Conservation (phyloP, 2,113 vertebrate species). For the Forbesichthys papilliferus region DNA sequence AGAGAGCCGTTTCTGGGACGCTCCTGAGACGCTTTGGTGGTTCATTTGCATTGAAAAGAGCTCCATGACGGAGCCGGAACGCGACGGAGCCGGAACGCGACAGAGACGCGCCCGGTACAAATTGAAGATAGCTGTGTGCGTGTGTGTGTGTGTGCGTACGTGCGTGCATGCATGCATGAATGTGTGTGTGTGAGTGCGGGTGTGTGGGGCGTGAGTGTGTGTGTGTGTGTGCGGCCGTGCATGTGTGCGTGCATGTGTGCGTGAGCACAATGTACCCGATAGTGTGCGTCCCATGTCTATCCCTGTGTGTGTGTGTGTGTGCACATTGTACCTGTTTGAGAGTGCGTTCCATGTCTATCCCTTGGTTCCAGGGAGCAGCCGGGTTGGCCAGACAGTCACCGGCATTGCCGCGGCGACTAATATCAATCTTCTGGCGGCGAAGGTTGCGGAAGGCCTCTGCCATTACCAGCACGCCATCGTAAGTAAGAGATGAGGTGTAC, state of each 20-base stretch:
- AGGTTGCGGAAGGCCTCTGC: conserved; percentile 97
- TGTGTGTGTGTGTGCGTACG: neutral
- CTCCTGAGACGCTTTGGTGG: no score
- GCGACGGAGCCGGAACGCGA: no score
- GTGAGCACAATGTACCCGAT: neutral
- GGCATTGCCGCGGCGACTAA: conserved; percentile 96
- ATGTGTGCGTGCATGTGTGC: no score
- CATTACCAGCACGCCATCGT: conserved; percentile 97
- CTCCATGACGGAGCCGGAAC: no score
- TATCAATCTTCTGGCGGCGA: conserved; percentile 95
- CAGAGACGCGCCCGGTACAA: no score
- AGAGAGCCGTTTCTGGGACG: no score
- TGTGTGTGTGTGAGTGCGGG: no score
- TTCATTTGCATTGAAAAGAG: no score
- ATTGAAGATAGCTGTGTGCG: neutral
- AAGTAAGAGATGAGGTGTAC: conserved; percentile 97
- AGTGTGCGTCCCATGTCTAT: conserved; percentile 1
- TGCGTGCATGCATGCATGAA: no score
- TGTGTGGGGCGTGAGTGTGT: no score
- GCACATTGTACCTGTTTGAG: conserved; percentile 87
- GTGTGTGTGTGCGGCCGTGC: no score
- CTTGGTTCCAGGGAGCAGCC: conserved; percentile 97
- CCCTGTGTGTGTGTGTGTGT: neutral
- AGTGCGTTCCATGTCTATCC: conserved; percentile 98
- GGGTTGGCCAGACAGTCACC: conserved; percentile 98